Base-by-base conservation (phyloP, 2,797 vertebrate species). In the Xenentodon cancila region DNA sequence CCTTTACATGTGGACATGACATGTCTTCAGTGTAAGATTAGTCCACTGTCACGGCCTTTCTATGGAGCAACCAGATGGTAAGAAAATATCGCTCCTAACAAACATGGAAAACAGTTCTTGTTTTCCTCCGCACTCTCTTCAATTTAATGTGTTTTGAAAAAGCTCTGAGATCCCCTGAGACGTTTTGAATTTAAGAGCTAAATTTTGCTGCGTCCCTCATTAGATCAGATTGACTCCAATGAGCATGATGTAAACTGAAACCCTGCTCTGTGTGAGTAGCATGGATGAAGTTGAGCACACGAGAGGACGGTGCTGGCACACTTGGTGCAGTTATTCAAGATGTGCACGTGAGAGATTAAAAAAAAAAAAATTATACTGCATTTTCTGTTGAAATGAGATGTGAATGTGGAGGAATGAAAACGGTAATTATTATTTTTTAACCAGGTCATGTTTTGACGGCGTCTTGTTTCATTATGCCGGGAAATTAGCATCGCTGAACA, bases 401-500 rank as follows among this genome's bases (percentile, higher is more conserved):
- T 73, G 67, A 70, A 46, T 66, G 68, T 40, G 55, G 32, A 61
- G 73, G 65, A 85, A 73, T 73, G 75, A 77, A 89, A 85, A 84
- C 82, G 52, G 67, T 84, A 80, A 80, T 90, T 89, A 87, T 71
- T 75, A 77, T 86, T 86, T 86, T n/a, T 82, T 70, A 79, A 88
- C 58, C 90, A 82, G 82, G 74, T 71, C 67, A 79, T 87, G 80
- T 83, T 87, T 87, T 73, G 61, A 79, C 84, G 68, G 53, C 66
- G 68, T 82, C 75, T 65, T 74, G 79, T 87, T 86, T 83, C 71
- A 82, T 87, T 84, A 81, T 84, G 77, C 59, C 49, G 44, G 67
- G 57, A 82, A 89, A 89, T 90, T 84, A 87, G 71, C 87, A 86
- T 69, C 46, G 61, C 84, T 81, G 78, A 90, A 79, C 70, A 82